Evolutionary conservation across 2,797 vertebrate species (phyloP).

Genomic region (Sebastes flavidus): DNA sequence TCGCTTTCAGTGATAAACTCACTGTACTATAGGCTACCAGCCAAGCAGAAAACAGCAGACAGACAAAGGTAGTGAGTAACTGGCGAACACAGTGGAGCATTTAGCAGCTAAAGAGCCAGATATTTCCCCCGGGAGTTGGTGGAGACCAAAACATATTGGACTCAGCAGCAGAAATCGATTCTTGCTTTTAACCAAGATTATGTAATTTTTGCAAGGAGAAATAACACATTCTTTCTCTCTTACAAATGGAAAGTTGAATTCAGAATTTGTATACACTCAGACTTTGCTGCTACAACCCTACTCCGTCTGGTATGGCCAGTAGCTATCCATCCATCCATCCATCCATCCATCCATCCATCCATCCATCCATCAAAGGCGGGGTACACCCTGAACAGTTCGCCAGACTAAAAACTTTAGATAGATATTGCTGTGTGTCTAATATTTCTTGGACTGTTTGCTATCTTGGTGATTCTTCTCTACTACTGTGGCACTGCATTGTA

Average conservation of each 20-base stretch:
- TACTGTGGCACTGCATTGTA: neutral
- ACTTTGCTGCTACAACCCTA: neutral
- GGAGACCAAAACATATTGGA: neutral
- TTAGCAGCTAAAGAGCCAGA: constrained; percentile 11
- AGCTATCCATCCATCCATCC: too few species aligned
- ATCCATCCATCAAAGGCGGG: too few species aligned
- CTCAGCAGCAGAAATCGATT: neutral
- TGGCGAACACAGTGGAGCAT: neutral
- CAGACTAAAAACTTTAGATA: neutral
- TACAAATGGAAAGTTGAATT: neutral
- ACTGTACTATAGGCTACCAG: neutral
- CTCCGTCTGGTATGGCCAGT: neutral
- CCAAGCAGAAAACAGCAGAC: neutral
- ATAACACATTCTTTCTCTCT: neutral
- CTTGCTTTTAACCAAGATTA: neutral
- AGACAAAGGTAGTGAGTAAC: neutral
- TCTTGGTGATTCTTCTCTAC: neutral
- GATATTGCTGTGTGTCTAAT: neutral
- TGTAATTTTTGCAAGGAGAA: neutral
- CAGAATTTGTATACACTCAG: neutral
- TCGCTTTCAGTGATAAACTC: neutral
- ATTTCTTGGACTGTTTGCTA: neutral
- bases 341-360: too few species aligned
- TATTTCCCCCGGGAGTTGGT: constrained; percentile 1
- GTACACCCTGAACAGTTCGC: too few species aligned